Evolutionary conservation across 2,888 invertebrate species (phyloP).

Genomic region (Julus scanicus): DNA sequence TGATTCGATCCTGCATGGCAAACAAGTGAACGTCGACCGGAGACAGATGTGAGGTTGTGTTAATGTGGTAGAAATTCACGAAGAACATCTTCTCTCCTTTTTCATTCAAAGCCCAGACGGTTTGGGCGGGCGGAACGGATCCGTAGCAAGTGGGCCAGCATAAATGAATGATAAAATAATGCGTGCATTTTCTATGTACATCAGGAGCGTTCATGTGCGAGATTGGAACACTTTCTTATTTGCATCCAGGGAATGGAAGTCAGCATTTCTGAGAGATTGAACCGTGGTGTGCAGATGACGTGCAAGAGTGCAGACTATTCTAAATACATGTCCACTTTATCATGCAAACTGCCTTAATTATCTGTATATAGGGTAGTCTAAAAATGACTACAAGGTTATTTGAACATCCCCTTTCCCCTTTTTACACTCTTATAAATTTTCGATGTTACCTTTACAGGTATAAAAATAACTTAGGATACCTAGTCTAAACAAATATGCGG

Average conservation of each 20-base stretch:
- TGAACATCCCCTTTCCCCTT: no score
- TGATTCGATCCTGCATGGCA: slow-evolving; percentile 3
- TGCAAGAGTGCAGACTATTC: no score
- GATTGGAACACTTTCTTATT: slow-evolving; percentile 28
- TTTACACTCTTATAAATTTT: no score
- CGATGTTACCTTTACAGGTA: no score
- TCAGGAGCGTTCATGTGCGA: neutral
- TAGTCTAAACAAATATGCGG: no score
- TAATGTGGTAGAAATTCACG: neutral
- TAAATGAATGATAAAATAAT: slow-evolving; percentile 33
- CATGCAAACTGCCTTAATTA: no score
- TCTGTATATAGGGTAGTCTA: no score
- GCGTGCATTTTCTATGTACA: slow-evolving; percentile 11
- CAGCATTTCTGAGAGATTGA: neutral
- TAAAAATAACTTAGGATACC: no score
- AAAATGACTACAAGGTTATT: no score
- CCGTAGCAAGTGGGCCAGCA: neutral
- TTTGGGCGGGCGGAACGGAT: neutral
- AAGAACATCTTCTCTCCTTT: neutral
- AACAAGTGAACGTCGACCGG: neutral
- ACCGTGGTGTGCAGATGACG: slow-evolving; percentile 4
- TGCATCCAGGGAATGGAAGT: slow-evolving; percentile 18
- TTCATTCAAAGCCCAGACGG: neutral
- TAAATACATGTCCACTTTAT: no score
- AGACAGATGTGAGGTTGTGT: neutral